phyloP scores from a whole-genome alignment of 2,113 vertebrate species.

The Gavia stellata region DNA sequence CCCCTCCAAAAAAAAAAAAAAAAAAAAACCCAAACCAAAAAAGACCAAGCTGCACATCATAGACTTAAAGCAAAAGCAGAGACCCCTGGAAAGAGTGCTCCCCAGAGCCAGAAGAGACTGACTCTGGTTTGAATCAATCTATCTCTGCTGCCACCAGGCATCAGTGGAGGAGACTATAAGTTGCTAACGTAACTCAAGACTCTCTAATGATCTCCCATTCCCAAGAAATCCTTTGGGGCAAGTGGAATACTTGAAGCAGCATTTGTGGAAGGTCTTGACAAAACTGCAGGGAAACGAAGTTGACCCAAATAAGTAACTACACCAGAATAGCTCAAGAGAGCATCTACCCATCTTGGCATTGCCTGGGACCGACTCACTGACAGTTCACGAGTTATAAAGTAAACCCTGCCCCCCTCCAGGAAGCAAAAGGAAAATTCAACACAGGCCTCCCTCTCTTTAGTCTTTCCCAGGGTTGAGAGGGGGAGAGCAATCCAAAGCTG shows the following conservation, averaged over 20 bases:
- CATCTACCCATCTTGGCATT: background rate
- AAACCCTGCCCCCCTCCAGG: background rate
- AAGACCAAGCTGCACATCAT: background rate
- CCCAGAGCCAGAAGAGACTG: background rate
- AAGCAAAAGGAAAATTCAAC: background rate
- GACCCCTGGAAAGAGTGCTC: background rate
- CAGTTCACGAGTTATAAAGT: background rate
- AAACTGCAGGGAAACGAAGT: background rate
- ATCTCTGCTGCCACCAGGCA: conserved; percentile 28
- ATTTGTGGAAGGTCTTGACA: background rate
- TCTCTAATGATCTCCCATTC: conserved; percentile 9
- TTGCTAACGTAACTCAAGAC: background rate
- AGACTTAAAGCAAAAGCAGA: background rate
- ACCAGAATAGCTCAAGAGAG: background rate
- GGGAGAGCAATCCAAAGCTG: background rate
- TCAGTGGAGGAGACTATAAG: background rate
- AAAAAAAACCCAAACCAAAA: background rate
- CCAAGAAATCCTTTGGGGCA: conserved; percentile 9
- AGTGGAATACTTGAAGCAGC: background rate
- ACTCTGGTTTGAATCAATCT: conserved; percentile 7
- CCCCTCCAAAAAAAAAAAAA: background rate
- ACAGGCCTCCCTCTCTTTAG: background rate
- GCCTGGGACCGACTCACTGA: background rate
- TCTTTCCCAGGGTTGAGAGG: background rate
- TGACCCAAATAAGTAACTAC: background rate